Evolutionary conservation across 1,140 invertebrate species (phyloP).

Genomic region (Drosophila erecta): DNA sequence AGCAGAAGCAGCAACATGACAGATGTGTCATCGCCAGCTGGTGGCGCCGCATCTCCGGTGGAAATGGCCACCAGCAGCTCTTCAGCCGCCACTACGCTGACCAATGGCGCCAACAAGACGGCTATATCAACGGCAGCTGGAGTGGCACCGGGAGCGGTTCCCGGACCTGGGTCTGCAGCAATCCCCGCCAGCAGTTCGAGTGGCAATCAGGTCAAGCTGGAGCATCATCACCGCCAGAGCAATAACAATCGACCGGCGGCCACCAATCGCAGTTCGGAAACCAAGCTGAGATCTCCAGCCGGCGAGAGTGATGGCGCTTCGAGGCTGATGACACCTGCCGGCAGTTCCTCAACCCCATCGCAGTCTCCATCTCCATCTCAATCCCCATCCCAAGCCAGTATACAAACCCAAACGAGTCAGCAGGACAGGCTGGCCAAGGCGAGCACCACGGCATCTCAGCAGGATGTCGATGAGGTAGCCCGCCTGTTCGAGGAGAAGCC

Average conservation of each 20-base stretch:
- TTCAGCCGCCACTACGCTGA: conserved; percentile 36
- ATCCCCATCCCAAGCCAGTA: conserved; percentile 14
- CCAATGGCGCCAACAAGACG: conserved; percentile 65
- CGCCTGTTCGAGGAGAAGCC: conserved; percentile 86
- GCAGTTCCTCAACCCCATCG: conserved; percentile 17
- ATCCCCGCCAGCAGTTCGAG: conserved; percentile 28
- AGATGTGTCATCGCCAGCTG: conserved; percentile 69
- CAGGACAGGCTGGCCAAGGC: conserved; percentile 30
- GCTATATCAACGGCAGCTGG: conserved; percentile 22
- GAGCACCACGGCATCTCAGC: conserved; percentile 45
- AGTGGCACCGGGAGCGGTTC: conserved; percentile 3
- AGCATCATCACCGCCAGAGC: conserved; percentile 55
- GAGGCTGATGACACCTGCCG: conserved; percentile 31
- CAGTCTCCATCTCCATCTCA: conserved; percentile 8
- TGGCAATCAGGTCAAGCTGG: conserved; percentile 55
- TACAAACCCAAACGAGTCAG: conserved; percentile 28
- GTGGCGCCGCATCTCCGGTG: conserved; percentile 47
- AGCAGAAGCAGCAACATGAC: conserved; percentile 60
- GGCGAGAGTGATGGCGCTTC: conserved; percentile 18
- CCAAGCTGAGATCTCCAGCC: conserved; percentile 31
- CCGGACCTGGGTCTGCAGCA: not conserved
- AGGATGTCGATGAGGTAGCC: conserved; percentile 83
- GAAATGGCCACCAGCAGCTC: conserved; percentile 32
- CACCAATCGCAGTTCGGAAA: conserved; percentile 4
- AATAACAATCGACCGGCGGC: conserved; percentile 63